Conservation (phyloP, 2,113 vertebrate genomes). For the Micromys minutus region DNA sequence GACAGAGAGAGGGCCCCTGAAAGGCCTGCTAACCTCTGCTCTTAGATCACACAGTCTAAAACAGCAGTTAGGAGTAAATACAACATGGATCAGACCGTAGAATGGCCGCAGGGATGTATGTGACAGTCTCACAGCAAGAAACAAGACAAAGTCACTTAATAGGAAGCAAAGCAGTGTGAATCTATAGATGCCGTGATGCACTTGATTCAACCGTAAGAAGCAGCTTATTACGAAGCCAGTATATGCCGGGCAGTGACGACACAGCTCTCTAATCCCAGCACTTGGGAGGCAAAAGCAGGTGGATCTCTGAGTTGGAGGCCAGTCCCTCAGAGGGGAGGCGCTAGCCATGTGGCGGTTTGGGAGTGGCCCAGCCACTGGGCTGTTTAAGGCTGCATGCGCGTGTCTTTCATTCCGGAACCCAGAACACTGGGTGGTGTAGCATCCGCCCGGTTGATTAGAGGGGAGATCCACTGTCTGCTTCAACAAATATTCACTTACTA, state of each 20-base stretch:
- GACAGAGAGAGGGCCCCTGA: background rate
- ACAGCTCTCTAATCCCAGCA: background rate
- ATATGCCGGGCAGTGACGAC: background rate
- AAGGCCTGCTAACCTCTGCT: background rate
- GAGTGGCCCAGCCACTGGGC: too few species aligned
- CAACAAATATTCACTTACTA: background rate
- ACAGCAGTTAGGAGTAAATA: background rate
- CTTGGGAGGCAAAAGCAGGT: background rate
- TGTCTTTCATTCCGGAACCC: too few species aligned
- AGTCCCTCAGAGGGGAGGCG: background rate
- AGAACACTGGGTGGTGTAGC: too few species aligned
- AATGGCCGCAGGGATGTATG: background rate
- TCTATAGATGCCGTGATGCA: background rate
- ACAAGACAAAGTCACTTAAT: background rate
- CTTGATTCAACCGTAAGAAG: background rate
- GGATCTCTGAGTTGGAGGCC: background rate
- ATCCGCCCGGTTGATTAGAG: too few species aligned
- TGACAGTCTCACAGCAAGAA: background rate
- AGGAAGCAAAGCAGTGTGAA: background rate
- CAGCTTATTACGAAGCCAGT: background rate
- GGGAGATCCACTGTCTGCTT: too few species aligned
- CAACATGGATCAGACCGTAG: background rate
- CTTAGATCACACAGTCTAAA: background rate
- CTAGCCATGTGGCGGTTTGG: too few species aligned
- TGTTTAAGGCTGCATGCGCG: too few species aligned